Conservation (phyloP, 2,797 vertebrate species). For the Tamandua tetradactyla region DNA sequence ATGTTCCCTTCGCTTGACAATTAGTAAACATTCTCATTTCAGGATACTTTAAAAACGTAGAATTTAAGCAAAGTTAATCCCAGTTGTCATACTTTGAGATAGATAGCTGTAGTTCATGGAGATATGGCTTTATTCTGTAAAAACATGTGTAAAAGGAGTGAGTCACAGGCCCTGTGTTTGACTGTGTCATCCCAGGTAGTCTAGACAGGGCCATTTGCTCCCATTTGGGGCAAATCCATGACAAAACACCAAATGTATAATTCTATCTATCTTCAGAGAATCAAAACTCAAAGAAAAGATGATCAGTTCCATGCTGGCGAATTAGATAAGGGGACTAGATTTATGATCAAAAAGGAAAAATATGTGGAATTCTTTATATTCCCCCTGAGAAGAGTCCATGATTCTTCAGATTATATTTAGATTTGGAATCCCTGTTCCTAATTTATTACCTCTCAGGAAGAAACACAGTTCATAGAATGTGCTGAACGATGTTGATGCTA, state of each 20-base stretch:
- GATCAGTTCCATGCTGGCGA: neutral
- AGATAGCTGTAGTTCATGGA: neutral
- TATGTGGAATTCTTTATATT: conserved; percentile 49
- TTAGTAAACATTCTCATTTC: conserved; percentile 10
- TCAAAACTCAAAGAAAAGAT: neutral
- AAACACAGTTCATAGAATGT: neutral
- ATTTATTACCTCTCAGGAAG: conserved; percentile 53
- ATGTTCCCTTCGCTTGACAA: neutral
- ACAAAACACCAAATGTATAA: neutral
- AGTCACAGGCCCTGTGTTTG: neutral
- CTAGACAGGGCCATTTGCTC: no score
- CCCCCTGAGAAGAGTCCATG: conserved; percentile 55
- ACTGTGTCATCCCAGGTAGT: neutral
- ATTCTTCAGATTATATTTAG: conserved; percentile 38
- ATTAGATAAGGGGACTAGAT: conserved; percentile 12
- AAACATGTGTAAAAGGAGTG: neutral
- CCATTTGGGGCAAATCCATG: conserved; percentile 8
- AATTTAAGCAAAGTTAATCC: neutral
- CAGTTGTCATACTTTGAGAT: neutral
- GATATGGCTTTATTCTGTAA: conserved; percentile 13
- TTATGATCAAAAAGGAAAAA: conserved; percentile 51
- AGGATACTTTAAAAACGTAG: neutral
- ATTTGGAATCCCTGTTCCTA: conserved; percentile 22
- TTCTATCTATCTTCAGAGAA: neutral
- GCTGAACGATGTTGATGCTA: neutral